Evolutionary conservation across 2,113 vertebrate species (phyloP), one percentile per base, ranked within the genome.

Genomic region (Amblyornis subalaris): DNA sequence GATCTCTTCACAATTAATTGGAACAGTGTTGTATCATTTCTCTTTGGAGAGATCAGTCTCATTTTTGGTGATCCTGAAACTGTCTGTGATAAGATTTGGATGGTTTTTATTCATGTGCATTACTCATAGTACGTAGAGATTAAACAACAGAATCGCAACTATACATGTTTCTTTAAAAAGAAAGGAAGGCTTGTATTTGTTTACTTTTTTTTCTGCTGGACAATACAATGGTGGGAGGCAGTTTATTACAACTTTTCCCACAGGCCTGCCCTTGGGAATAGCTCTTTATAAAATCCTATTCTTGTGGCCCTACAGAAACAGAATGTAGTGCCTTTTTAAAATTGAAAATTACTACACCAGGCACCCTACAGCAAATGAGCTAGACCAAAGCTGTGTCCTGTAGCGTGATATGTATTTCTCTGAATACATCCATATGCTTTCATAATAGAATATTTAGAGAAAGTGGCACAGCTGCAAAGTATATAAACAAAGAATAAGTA

Each of bases 171-270:
- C 93, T 81, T 93, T 89, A 93, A 95, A 96, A 93, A 93, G 55
- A 97, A 95, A 96, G 96, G 95, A 96, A 96, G 69, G 91, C 65
- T 36, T 31, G 71, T 72, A 47, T 89, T 97, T 97, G 94, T 97
- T 97, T 97, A 91, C 60, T 94, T 93, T 92, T 96, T 95, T 96
- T 35, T 80, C 36, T 91, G 76, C 83, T 86, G 95, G 51, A 88
- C 93, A 97, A 97, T 47, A 98, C 97, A 98, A 98, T 97, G 88
- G 96, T 98, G 97, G 94, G 97, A 98, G 97, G 94, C 91, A 92
- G 81, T 93, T 95, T 95, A 90, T 67, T 94, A 78, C 69, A 88
- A 60, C 50, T 96, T 97, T 98, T 96, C 97, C 90, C 97, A 97
- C 93, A 97, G 77, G 47, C 74, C 38, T 85, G 66, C 94, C 95